Evolutionary conservation across 2,888 invertebrate species (phyloP).

Genomic region (Luperina nickerlii): DNA sequence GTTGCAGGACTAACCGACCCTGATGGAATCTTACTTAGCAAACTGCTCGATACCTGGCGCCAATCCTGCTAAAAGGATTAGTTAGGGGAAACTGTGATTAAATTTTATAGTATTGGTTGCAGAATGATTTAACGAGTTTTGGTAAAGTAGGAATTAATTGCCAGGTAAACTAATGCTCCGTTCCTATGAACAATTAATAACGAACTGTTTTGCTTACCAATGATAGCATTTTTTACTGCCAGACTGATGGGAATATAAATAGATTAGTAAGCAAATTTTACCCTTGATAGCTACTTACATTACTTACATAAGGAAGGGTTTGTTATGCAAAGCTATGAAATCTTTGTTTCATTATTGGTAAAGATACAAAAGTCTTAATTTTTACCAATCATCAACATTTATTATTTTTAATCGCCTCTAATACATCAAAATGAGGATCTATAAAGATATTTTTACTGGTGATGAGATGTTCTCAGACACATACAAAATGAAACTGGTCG

Average conservation of each 20-base stretch:
- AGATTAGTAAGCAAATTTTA: not conserved
- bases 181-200: not conserved
- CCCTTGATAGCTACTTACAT: too few relatives aligned
- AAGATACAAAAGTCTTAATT: not conserved
- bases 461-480: too few relatives aligned
- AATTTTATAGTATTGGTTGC: slow-evolving; percentile 37
- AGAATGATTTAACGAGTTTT: slow-evolving; percentile 11
- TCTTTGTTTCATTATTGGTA: not conserved
- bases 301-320: too few relatives aligned
- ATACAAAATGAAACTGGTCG: too few relatives aligned
- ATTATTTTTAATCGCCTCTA: too few relatives aligned
- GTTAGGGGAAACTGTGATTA: slow-evolving; percentile 46
- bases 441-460: too few relatives aligned
- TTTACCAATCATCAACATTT: too few relatives aligned
- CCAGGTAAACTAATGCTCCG: slow-evolving; percentile 11
- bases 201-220: not conserved
- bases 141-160: slow-evolving; percentile 16
- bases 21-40: slow-evolving; percentile 39
- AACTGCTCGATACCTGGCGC: slow-evolving; percentile 46
- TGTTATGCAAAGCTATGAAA: not conserved
- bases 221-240: not conserved
- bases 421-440: too few relatives aligned
- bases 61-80: slow-evolving; percentile 46
- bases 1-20: slow-evolving; percentile 73
- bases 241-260: not conserved